These are phyloP conservation scores for Aphyosemion australe DNA, from an alignment of 2,113 vertebrate genomes.

Conservation along the genomic window DNA sequence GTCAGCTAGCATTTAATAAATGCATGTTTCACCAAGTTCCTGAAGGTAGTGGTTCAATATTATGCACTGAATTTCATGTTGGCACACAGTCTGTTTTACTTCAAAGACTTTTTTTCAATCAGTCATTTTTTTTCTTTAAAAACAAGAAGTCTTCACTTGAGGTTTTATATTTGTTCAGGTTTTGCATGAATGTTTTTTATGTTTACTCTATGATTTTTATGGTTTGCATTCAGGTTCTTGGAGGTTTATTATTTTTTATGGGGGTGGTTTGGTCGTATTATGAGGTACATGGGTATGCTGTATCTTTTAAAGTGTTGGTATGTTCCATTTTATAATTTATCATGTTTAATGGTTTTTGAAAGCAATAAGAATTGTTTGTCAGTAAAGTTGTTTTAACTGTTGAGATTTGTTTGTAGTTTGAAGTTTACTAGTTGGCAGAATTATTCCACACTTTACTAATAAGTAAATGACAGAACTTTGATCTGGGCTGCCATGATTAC, in stretches of 20 bases:
- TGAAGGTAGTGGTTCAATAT: constrained; percentile 44
- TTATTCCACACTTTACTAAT: neutral
- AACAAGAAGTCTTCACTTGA: constrained; percentile 6
- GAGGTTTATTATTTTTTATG: constrained; percentile 11
- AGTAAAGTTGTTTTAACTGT: constrained; percentile 16
- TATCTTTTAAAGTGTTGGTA: neutral
- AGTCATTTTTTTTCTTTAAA: too few species aligned
- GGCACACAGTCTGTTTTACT: constrained; percentile 24
- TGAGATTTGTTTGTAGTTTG: neutral
- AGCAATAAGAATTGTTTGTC: constrained; percentile 64
- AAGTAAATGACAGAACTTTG: constrained; percentile 10
- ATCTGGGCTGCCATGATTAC: constrained; percentile 21
- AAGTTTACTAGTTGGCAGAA: constrained; percentile 8
- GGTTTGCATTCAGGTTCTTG: constrained; percentile 40
- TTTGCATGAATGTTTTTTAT: constrained; percentile 38
- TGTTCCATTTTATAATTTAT: constrained; percentile 1
- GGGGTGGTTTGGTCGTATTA: neutral
- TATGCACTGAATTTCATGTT: constrained; percentile 60
- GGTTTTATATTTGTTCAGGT: constrained; percentile 10
- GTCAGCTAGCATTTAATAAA: constrained; percentile 28
- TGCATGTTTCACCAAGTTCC: constrained; percentile 54
- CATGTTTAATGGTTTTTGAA: constrained; percentile 22
- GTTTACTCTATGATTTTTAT: constrained; percentile 46
- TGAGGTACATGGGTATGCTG: neutral
- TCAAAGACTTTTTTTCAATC: constrained; percentile 3